phyloP scores from a whole-genome alignment of 2,113 vertebrate species.

The Sterna hirundo region DNA sequence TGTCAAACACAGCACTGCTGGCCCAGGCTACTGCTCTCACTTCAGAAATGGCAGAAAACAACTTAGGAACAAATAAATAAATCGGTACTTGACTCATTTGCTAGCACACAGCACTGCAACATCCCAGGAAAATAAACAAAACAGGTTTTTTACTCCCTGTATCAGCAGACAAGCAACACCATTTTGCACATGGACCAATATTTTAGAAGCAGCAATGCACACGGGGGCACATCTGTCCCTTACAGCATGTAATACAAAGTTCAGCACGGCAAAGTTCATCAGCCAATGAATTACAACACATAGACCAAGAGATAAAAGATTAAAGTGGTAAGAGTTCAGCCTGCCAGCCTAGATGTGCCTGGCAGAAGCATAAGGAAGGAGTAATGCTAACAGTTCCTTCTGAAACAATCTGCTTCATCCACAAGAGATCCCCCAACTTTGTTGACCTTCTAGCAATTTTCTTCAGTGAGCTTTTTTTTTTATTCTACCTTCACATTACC shows the following conservation, averaged over 20 bases:
- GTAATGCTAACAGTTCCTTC: neutral
- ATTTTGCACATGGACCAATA: neutral
- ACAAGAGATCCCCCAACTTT: neutral
- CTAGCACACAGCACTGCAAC: neutral
- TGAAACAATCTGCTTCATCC: neutral
- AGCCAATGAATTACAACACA: neutral
- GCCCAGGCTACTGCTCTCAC: neutral
- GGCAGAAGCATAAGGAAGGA: neutral
- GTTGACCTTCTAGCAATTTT: neutral
- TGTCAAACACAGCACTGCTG: neutral
- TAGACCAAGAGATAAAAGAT: neutral
- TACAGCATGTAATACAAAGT: conserved; percentile 10
- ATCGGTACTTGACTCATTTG: neutral
- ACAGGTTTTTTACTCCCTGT: neutral
- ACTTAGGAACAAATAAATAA: neutral
- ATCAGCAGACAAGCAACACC: neutral
- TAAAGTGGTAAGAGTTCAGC: neutral
- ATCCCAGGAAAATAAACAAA: neutral
- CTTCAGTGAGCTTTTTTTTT: neutral
- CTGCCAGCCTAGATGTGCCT: neutral
- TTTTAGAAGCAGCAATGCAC: neutral
- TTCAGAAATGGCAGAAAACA: neutral
- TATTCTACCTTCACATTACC: neutral
- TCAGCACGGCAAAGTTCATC: conserved; percentile 32
- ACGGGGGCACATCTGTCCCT: neutral